Base-by-base conservation (phyloP, 2,888 invertebrate species). In the Anthophora plumipes region DNA sequence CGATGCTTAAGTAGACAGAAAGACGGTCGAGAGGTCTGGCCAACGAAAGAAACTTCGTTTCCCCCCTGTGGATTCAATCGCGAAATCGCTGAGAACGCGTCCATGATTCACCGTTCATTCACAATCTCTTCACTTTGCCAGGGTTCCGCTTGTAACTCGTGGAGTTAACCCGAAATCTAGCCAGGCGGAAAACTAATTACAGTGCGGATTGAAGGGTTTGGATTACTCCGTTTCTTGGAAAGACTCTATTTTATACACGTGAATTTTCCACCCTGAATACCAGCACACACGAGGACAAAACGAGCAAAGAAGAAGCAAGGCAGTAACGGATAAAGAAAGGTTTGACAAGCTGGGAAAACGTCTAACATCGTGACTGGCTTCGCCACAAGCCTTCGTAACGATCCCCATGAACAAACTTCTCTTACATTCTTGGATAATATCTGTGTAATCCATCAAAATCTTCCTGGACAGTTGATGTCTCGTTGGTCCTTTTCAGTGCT, bases 201-300 rank as follows among this genome's bases (percentile, higher is more conserved):
- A 82, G 81, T 57, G 77, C 69, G 67, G 80, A 31, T n/a, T 69
- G 67, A 77, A 80, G 83, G 85, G 83, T 84, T 76, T 67, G 75
- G 79, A 81, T 83, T 84, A 84, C 82, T 84, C n/a, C 77, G 14
- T 85, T 82, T 77, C 61, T 80, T 55, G 63, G 52, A 59, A 55
- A 63, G 37, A 63, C n/a, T 4, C 31, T 31, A 31, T 31, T 31
- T 31, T 31, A 31, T 31, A 31, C n/a, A 9, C 17, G n/a, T 17
- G 31, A 64, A 20, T 20, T 54, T 31, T n/a, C 12, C 12, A 2
- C 0, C 5, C 14, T 8, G 43, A 55, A 39, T 46, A 22, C 14
- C 41, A 50, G 17, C 37, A 8, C 9, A 25, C 5, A 3, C 11
- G 20, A 3, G n/a, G 31, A 25, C 39, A 14, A 39, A 22, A 7